These are phyloP conservation scores for Oncorhynchus mykiss DNA, from an alignment of 2,113 vertebrate genomes.

Conservation along the genomic window DNA sequence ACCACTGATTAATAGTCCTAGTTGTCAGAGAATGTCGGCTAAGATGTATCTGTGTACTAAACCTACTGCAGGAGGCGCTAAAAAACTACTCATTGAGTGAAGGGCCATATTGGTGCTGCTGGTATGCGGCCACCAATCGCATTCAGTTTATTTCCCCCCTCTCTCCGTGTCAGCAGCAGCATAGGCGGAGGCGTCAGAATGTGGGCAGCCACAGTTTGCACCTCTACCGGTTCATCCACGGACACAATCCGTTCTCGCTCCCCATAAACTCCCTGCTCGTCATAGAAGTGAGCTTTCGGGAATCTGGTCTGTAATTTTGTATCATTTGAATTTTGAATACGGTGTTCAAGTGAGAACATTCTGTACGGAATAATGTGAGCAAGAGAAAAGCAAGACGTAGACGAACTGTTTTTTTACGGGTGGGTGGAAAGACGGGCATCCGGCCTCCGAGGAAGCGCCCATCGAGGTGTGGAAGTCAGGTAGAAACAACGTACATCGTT, in stretches of 20 bases:
- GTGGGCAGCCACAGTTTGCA: conserved; percentile 33
- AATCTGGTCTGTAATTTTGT: background rate
- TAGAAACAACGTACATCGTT: conserved; percentile 57
- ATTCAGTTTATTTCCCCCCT: conserved; percentile 27
- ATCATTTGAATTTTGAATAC: background rate
- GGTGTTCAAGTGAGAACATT: conserved; percentile 17
- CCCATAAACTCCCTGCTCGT: background rate
- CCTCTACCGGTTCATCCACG: conserved; percentile 26
- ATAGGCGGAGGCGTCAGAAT: conserved; percentile 62
- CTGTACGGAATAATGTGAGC: background rate
- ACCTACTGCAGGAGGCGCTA: conserved; percentile 37
- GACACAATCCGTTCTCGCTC: conserved; percentile 19
- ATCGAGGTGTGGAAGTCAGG: conserved; percentile 57
- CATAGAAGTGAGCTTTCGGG: background rate
- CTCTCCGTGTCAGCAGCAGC: conserved; percentile 34
- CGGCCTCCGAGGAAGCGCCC: conserved; percentile 63
- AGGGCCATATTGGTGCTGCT: background rate
- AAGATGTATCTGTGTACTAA: too few species aligned
- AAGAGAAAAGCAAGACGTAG: background rate
- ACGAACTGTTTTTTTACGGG: conserved; percentile 38
- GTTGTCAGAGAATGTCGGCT: too few species aligned
- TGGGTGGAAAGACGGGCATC: conserved; percentile 69
- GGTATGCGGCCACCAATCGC: conserved; percentile 3
- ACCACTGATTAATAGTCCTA: too few species aligned
- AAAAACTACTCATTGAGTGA: background rate